A percentile compares a stretch with the other conserved stretches of the same genome.
Conservation (phyloP, 1,140 invertebrate species). For the Acromyrmex charruanus region DNA sequence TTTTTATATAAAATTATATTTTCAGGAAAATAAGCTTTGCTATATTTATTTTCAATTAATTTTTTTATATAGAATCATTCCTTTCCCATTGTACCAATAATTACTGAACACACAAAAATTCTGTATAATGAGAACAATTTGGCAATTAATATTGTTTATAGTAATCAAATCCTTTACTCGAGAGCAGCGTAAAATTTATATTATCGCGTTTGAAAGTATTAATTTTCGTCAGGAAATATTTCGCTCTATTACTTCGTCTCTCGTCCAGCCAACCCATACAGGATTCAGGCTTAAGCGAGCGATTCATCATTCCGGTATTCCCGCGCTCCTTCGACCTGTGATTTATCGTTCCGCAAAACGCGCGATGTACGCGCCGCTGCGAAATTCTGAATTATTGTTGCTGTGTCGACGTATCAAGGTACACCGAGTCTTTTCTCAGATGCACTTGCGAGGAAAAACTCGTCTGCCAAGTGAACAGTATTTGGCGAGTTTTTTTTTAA, state of each 20-base stretch:
- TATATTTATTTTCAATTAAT: too few relatives aligned
- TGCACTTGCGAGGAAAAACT: slow-evolving; percentile 21
- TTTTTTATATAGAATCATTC: too few relatives aligned
- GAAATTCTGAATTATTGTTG: slow-evolving; percentile 63
- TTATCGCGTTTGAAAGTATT: slow-evolving; percentile 36
- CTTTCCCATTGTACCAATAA: too few relatives aligned
- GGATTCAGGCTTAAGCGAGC: slow-evolving; percentile 46
- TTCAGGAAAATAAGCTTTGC: too few relatives aligned
- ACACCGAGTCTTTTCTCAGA: slow-evolving; percentile 12
- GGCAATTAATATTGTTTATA: background rate
- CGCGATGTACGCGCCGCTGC: slow-evolving; percentile 1
- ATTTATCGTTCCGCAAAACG: slow-evolving; percentile 62
- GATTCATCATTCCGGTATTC: slow-evolving; percentile 66
- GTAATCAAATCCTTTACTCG: background rate
- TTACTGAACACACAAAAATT: too few relatives aligned
- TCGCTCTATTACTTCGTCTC: slow-evolving; percentile 46
- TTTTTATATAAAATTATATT: too few relatives aligned
- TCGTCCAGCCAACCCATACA: slow-evolving; percentile 30
- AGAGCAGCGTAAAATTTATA: slow-evolving; percentile 7
- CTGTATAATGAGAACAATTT: background rate
- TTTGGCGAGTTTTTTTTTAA: background rate
- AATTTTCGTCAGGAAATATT: slow-evolving; percentile 50
- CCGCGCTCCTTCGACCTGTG: slow-evolving; percentile 58
- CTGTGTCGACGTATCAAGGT: slow-evolving; percentile 45
- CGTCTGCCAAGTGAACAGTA: background rate